Conservation (phyloP, 2,888 invertebrate genomes). For the Magallana nippona region DNA sequence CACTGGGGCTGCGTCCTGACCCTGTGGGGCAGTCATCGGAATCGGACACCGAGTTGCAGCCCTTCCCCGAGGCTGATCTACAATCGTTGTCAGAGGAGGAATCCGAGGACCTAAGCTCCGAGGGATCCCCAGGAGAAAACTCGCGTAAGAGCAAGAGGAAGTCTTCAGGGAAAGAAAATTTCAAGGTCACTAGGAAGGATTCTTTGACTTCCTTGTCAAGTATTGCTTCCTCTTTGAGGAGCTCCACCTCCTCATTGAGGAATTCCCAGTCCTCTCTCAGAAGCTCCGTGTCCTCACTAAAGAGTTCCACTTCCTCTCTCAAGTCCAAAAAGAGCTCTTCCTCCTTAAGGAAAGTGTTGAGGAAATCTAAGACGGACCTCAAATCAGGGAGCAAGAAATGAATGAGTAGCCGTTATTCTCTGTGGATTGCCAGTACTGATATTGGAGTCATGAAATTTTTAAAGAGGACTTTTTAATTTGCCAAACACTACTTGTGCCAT, state of each 20-base stretch:
- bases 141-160: neutral
- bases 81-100: conserved; percentile 36
- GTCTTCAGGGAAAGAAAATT: neutral
- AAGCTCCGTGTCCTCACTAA: conserved; percentile 5
- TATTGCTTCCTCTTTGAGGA: conserved; percentile 23
- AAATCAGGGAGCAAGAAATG: conserved; percentile 4
- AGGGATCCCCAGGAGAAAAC: neutral
- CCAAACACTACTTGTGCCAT: neutral
- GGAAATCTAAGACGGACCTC: conserved; percentile 7
- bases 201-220: conserved; percentile 16
- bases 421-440: conserved; percentile 2
- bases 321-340: conserved; percentile 12
- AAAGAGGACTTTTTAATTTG: neutral
- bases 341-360: neutral
- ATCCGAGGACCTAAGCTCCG: neutral
- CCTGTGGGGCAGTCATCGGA: conserved; percentile 22
- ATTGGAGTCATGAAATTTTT: conserved; percentile 7
- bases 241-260: conserved; percentile 11
- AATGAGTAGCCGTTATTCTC: neutral
- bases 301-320: conserved; percentile 5
- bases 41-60: conserved; percentile 17
- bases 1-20: neutral
- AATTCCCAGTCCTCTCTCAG: conserved; percentile 1
- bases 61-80: conserved; percentile 21
- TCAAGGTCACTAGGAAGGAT: neutral